phyloP scores from a whole-genome alignment of 1,140 invertebrate species.

The Colletes latitarsis region DNA sequence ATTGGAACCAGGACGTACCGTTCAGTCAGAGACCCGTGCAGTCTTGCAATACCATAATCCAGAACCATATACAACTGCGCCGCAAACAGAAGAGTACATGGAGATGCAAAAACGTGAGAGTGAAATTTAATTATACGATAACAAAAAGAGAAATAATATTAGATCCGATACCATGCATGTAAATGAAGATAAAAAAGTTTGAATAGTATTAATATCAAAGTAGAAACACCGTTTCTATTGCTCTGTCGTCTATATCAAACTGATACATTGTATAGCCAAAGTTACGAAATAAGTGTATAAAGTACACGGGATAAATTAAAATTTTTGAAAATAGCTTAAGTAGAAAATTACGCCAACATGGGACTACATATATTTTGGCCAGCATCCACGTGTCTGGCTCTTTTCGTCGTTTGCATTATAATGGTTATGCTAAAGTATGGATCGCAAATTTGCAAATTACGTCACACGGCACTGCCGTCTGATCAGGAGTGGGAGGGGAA shows the following conservation, averaged over 20 bases:
- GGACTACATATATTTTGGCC: conserved; percentile 88
- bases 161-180: neutral
- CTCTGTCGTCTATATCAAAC: neutral
- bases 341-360: conserved; percentile 76
- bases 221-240: neutral
- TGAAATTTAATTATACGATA: conserved; percentile 87
- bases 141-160: conserved; percentile 88
- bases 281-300: neutral
- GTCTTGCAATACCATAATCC: conserved; percentile 70
- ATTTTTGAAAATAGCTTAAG: neutral
- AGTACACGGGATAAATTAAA: conserved; percentile 1
- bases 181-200: neutral
- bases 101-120: conserved; percentile 91
- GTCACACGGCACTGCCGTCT: conserved; percentile 84
- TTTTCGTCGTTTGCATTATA: conserved; percentile 89
- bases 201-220: conserved; percentile 6
- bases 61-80: conserved; percentile 62
- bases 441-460: conserved; percentile 83
- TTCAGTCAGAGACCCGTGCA: conserved; percentile 64
- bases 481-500: conserved; percentile 83
- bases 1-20: conserved; percentile 81
- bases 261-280: conserved; percentile 20
- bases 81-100: conserved; percentile 84
- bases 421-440: conserved; percentile 88
- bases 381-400: conserved; percentile 85